Evolutionary conservation across 2,797 vertebrate species (phyloP).

Genomic region (Geotrypetes seraphini): DNA sequence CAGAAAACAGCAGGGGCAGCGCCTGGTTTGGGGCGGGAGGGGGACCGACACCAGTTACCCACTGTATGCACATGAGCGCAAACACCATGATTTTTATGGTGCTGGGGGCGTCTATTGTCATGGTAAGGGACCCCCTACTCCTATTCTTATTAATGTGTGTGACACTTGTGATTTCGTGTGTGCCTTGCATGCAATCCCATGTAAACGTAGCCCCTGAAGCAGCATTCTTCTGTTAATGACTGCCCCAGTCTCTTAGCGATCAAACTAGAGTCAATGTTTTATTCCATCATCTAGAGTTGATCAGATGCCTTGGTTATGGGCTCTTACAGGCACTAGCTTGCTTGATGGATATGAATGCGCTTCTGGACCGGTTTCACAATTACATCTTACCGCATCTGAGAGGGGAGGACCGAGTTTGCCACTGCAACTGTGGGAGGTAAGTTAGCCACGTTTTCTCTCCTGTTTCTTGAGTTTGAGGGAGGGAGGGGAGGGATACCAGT

Average conservation of each 20-base stretch:
- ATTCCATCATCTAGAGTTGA: slow-evolving; percentile 46
- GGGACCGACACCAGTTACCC: slow-evolving; percentile 68
- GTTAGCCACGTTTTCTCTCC: slow-evolving; percentile 10
- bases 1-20: slow-evolving; percentile 47
- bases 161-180: not conserved
- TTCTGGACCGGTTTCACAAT: slow-evolving; percentile 99
- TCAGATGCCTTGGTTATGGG: slow-evolving; percentile 48
- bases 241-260: slow-evolving; percentile 26
- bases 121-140: slow-evolving; percentile 67
- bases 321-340: slow-evolving; percentile 98
- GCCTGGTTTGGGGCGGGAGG: slow-evolving; percentile 46
- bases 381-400: slow-evolving; percentile 97
- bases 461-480: too few relatives aligned
- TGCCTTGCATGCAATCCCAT: slow-evolving; percentile 13
- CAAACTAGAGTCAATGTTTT: slow-evolving; percentile 38
- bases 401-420: slow-evolving; percentile 97
- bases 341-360: slow-evolving; percentile 99
- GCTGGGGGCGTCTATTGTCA: slow-evolving; percentile 95
- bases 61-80: slow-evolving; percentile 94
- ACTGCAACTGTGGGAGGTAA: slow-evolving; percentile 99
- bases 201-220: not conserved
- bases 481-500: not conserved
- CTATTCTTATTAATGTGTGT: not conserved
- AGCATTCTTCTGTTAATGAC: slow-evolving; percentile 10
- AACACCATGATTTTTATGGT: slow-evolving; percentile 99